Evolutionary conservation across 2,888 invertebrate species (phyloP), one percentile per base, ranked within the genome.

Genomic region (Ophion ellenae): DNA sequence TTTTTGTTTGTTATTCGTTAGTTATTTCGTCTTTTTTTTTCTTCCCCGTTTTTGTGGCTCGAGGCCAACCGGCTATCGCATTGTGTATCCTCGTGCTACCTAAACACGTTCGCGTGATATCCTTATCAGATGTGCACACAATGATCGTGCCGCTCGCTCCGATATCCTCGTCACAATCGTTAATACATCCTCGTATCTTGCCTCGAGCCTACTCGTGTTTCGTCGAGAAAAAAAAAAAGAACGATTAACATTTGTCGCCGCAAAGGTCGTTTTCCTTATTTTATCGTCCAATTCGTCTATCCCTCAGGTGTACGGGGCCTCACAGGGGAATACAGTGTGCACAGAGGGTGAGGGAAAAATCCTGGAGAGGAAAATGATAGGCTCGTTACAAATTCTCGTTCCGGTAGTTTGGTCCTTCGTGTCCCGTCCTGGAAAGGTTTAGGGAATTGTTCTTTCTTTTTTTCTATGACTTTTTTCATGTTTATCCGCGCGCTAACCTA

Each of bases 401-500:
- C 36, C 14, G 11, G 20, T 77, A 85, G 81, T 73, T 66, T 36
- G 61, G 66, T 78, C 73, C 40, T 47, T 73, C 80, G 57, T 80
- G 80, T 86, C 83, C 79, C 75, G 75, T 82, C 64, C 63, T 81
- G 77, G 80, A 64, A 81, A 47, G 73, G 67, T 81, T 57, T 6
- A 70, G 59, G 86, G 81, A 83, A 61, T 28, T 75, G 70, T 79
- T 64, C 59, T n/a, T 28, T 47, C 40, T 28, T n/a, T 75, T 63
- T 59, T 57, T 10, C 28, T 40, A 36, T 40, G 40, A 10, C 57
- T 57, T 32, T 45, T 9, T 67, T 14, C 14, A 4, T 14, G 45
- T 9, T n/a, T n/a, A 11, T 57, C 17, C 6, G 40, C 47, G 24
- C 4, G 11, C 24, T 14, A 53, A 14, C 53, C 53, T 17, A 53